A percentile compares a stretch with the other conserved stretches of the same genome.
phyloP scores from a whole-genome alignment of 1,140 invertebrate species.

The Drosophila setifemur region DNA sequence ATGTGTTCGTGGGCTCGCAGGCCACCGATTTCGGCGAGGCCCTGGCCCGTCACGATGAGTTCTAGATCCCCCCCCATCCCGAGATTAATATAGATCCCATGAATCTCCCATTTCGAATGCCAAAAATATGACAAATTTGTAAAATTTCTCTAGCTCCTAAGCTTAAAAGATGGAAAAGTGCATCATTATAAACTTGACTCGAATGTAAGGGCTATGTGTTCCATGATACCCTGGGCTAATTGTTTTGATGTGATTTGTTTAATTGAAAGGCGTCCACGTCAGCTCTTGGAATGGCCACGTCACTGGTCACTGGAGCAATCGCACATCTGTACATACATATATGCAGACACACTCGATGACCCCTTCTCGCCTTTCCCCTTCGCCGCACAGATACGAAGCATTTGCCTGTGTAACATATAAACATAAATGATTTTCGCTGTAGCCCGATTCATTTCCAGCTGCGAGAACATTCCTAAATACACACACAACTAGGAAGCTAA shows the following conservation, averaged over 20 bases:
- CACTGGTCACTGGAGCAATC: slow-evolving; percentile 19
- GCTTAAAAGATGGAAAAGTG: slow-evolving; percentile 38
- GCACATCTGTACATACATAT: slow-evolving; percentile 3
- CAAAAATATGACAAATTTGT: slow-evolving; percentile 72
- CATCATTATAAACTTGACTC: slow-evolving; percentile 54
- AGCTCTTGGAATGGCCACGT: slow-evolving; percentile 64
- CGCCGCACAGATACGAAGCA: slow-evolving; percentile 19
- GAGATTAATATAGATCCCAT: slow-evolving; percentile 27
- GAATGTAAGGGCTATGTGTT: neutral
- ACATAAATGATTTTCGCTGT: slow-evolving; percentile 72
- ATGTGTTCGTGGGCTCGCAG: slow-evolving; percentile 98
- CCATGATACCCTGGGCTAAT: slow-evolving; percentile 11
- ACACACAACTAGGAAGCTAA: neutral
- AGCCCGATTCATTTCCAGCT: slow-evolving; percentile 72
- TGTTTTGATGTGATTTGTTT: slow-evolving; percentile 48
- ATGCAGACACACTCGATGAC: slow-evolving; percentile 18
- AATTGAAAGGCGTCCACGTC: slow-evolving; percentile 65
- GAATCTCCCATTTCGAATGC: slow-evolving; percentile 55
- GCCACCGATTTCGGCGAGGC: slow-evolving; percentile 99
- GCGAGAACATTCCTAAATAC: slow-evolving; percentile 69
- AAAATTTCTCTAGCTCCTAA: slow-evolving; percentile 41
- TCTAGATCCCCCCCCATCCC: slow-evolving; percentile 84
- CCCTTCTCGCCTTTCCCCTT: slow-evolving; percentile 19
- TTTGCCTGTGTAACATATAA: slow-evolving; percentile 64
- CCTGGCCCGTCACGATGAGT: slow-evolving; percentile 96